Conservation (phyloP, 37 sponge, comb jelly and placozoan species). For the Theonella swinhoei region DNA sequence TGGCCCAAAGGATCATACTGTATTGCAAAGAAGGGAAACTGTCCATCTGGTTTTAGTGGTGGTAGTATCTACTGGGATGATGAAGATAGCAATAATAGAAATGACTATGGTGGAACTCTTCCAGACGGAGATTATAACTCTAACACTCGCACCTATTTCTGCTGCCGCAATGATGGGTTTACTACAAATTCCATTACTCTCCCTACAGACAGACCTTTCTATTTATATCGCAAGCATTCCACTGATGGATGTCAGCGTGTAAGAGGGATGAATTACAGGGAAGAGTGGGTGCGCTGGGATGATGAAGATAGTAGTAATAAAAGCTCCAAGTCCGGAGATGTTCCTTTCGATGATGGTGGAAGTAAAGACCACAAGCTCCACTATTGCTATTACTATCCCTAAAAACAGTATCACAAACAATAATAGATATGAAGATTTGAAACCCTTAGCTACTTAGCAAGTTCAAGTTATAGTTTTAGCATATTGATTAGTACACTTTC, state of each 20-base stretch:
- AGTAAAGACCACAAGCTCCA: not conserved
- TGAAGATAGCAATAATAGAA: slow-evolving; percentile 19
- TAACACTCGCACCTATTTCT: slow-evolving; percentile 27
- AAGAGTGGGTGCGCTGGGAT: not conserved
- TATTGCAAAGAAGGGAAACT: slow-evolving; percentile 2
- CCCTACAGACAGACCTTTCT: slow-evolving; percentile 13
- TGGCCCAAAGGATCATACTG: slow-evolving; percentile 45
- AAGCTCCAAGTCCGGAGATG: not conserved
- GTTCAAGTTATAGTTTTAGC: no score
- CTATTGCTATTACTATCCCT: slow-evolving; percentile 21
- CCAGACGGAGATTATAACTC: slow-evolving; percentile 27
- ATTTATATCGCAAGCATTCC: no score
- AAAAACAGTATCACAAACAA: no score
- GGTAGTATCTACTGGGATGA: slow-evolving; percentile 45
- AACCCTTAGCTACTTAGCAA: no score
- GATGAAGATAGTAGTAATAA: slow-evolving; percentile 9
- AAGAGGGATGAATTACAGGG: not conserved
- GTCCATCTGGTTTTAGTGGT: slow-evolving; percentile 8
- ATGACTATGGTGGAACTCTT: not conserved
- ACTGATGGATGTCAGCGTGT: not conserved
- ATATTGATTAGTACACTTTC: no score
- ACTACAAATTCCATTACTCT: not conserved
- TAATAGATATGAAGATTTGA: no score
- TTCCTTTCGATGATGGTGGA: slow-evolving; percentile 4
- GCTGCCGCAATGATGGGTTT: slow-evolving; percentile 31